phyloP scores from a whole-genome alignment of 2,888 invertebrate species.

The Spodoptera littoralis region DNA sequence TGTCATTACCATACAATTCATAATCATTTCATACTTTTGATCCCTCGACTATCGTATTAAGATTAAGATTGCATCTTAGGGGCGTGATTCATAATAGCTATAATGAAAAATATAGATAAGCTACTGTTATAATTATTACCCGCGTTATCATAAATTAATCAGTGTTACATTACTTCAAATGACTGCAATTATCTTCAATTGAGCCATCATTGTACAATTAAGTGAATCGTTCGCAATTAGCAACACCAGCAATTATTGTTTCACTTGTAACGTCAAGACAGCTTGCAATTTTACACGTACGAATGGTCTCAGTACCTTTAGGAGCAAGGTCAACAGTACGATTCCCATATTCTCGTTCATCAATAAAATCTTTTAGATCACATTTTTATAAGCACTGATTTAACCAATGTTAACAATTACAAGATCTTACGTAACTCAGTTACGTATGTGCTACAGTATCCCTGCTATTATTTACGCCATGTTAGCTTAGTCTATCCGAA shows the following conservation, averaged over 20 bases:
- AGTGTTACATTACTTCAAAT: constrained; percentile 51
- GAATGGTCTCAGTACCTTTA: background rate
- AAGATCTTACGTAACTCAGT: constrained; percentile 9
- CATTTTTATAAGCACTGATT: background rate
- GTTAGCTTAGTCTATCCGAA: constrained; percentile 42
- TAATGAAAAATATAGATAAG: constrained; percentile 48
- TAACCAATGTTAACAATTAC: background rate
- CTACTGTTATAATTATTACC: constrained; percentile 49
- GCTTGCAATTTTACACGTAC: constrained; percentile 26
- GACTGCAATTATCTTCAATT: constrained; percentile 59
- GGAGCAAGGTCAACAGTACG: constrained; percentile 6
- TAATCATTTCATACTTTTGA: constrained; percentile 5
- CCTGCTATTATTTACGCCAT: constrained; percentile 50
- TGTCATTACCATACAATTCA: constrained; percentile 10
- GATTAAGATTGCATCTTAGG: constrained; percentile 23
- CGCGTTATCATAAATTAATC: constrained; percentile 57
- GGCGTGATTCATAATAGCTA: constrained; percentile 19
- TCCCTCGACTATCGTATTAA: constrained; percentile 7
- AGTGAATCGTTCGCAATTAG: constrained; percentile 56
- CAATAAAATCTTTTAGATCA: constrained; percentile 1
- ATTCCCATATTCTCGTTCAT: constrained; percentile 3
- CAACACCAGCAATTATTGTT: constrained; percentile 50
- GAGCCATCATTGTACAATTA: constrained; percentile 61
- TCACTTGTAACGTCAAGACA: constrained; percentile 45
- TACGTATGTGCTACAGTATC: constrained; percentile 19